Base-by-base conservation (phyloP, 2,113 vertebrate species). In the Ia io region DNA sequence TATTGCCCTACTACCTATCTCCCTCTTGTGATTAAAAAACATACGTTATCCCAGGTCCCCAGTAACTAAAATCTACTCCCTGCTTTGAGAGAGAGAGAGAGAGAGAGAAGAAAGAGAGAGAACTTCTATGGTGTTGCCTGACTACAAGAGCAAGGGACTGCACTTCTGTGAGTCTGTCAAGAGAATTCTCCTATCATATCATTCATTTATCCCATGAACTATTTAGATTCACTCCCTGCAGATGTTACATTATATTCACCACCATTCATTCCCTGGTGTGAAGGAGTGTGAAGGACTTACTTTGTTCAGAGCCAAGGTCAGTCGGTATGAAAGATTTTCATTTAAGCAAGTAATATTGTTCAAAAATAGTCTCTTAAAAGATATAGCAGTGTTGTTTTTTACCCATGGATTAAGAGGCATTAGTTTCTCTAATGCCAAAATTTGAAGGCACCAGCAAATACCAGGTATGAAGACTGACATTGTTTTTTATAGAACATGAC, bases 401-500 rank as follows among this genome's bases (percentile, higher is more conserved):
- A 92, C 59, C 84, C 16, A 25, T 28, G 30, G 2, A 22, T 49
- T 18, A 32, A 80, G 37, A 67, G 11, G 9, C 80, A 65, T 42
- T 17, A 59, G n/a, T 95, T 95, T 85, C 82, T 95, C 59, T 20
- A 35, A 89, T 61, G 90, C 30, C 63, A 79, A 79, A 74, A 63
- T 84, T 69, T 67, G 71, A 23, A 53, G 93, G 91, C 94, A 96
- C 2, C 94, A 91, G 90, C 71, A 86, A 47, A 67, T 86, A 91
- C 82, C 92, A 65, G 89, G 9, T 88, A 18, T 84, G 93, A 83
- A 96, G 61, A 89, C 30, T 93, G 84, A 90, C n/a, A 35, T 25
- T 91, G 91, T 91, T 95, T 95, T 95, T 97, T 89, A 95, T 74
- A 93, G 80, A 61, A 67, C 37, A 18, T 69, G 87, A 77, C 63